These are phyloP conservation scores for Bucco capensis DNA, from an alignment of 2,113 vertebrate genomes.

Conservation along the genomic window DNA sequence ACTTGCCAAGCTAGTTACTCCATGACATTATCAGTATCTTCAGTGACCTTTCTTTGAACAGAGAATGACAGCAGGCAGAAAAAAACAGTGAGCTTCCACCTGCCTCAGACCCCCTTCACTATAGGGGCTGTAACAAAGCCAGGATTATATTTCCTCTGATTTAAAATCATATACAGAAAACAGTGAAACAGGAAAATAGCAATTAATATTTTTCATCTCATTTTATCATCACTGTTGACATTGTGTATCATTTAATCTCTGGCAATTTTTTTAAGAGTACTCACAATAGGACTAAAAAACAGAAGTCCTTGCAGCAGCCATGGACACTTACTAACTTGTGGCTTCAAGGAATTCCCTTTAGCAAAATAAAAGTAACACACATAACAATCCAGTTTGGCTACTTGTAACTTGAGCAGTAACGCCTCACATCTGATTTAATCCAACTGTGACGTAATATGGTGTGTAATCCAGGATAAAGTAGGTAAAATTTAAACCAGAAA, in stretches of 20 bases:
- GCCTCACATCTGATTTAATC: neutral
- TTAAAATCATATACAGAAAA: neutral
- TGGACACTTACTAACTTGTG: neutral
- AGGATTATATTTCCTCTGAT: neutral
- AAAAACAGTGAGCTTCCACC: neutral
- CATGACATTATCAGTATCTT: neutral
- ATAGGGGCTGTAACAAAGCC: neutral
- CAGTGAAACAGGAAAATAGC: neutral
- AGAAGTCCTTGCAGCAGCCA: neutral
- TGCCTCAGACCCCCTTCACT: neutral
- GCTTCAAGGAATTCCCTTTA: neutral
- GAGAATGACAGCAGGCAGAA: conserved; percentile 1
- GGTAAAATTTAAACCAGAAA: neutral
- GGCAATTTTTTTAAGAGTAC: neutral
- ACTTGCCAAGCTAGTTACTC: neutral
- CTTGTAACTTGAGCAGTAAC: neutral
- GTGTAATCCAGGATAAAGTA: neutral
- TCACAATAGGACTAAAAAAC: neutral
- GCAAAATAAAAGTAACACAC: neutral
- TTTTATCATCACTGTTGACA: neutral
- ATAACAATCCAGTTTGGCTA: neutral
- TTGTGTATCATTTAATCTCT: neutral
- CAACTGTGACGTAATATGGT: neutral
- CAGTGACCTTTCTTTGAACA: neutral
- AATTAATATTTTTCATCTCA: neutral